Evolutionary conservation across 2,113 vertebrate species (phyloP), one percentile per base, ranked within the genome.

Genomic region (Nesogale talazaci): DNA sequence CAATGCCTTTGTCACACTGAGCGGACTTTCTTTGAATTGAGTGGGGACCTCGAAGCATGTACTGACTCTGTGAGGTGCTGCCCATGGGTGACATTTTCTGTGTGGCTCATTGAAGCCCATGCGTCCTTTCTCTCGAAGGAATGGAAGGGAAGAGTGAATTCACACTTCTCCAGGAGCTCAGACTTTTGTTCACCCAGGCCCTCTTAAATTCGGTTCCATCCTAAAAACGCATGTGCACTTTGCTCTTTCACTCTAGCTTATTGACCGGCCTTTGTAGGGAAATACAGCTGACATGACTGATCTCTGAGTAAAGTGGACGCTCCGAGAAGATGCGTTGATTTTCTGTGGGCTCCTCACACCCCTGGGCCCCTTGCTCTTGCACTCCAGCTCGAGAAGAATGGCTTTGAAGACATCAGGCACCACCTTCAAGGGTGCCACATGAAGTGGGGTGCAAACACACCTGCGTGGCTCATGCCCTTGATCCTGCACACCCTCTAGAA

Each of bases 241-340:
- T 89, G 10, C 38, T 36, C 89, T 65, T 84, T 77, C 84, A 31
- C 15, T 72, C 61, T 23, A 31, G 69, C 40, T 4, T 31, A 77
- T 61, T 6, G 23, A 59, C 57, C 86, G 87, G 56, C 27, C 91
- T 89, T 93, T 31, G 57, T 56, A 74, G 94, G 85, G 75, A 88
- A 80, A 76, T 34, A 2, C 2, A 76, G 69, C 74, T 69, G 77
- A 83, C 57, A 67, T 88, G 14, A 61, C 36, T 90, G 91, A 10
- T 46, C 23, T 86, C 23, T 86, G 23, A 79, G 61, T 80, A 65
- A 94, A 92, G 92, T 3, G 17, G 27, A 59, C 52, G 34, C 29
- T 78, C 16, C 23, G 59, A 40, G 86, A 92, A 88, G n/a, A 61
- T 25, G 11, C 79, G 4, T 40, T 67, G 4, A 67, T 56, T 86